Conservation (phyloP, 1,140 invertebrate genomes). For the Tachypleus tridentatus region DNA sequence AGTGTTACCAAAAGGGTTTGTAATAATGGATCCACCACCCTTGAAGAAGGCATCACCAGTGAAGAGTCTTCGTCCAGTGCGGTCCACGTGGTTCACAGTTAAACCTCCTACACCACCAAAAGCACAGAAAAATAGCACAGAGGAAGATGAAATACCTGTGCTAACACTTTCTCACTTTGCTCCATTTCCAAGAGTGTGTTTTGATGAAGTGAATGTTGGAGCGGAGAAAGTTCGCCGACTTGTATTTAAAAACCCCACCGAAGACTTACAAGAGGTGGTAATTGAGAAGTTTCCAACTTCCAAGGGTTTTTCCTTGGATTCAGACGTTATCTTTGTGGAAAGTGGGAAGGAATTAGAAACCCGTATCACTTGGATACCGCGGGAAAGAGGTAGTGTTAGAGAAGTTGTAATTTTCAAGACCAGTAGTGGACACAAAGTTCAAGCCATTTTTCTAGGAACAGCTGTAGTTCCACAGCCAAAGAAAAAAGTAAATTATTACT, state of each 20-base stretch:
- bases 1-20: too few species aligned
- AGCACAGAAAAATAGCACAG: neutral
- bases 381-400: slow-evolving; percentile 6
- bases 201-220: slow-evolving; percentile 16
- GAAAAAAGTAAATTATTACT: slow-evolving; percentile 3
- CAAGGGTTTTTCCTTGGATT: slow-evolving; percentile 9
- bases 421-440: slow-evolving; percentile 6
- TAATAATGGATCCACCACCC: too few species aligned
- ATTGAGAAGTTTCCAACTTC: slow-evolving; percentile 14
- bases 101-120: too few species aligned
- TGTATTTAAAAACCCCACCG: slow-evolving; percentile 5
- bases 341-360: neutral
- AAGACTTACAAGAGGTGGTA: neutral
- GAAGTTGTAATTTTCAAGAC: slow-evolving; percentile 11
- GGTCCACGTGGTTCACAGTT: too few species aligned
- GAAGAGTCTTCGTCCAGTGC: too few species aligned
- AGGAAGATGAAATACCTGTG: slow-evolving; percentile 5
- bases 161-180: slow-evolving; percentile 14
- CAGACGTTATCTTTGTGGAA: slow-evolving; percentile 1
- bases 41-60: too few species aligned
- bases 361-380: slow-evolving; percentile 11
- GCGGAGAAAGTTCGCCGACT: neutral
- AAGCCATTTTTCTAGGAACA: slow-evolving; percentile 8
- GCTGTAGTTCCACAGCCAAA: slow-evolving; percentile 7
- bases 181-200: slow-evolving; percentile 5